Base-by-base conservation (phyloP, 2,113 vertebrate genomes). In the Alethe diademata region DNA sequence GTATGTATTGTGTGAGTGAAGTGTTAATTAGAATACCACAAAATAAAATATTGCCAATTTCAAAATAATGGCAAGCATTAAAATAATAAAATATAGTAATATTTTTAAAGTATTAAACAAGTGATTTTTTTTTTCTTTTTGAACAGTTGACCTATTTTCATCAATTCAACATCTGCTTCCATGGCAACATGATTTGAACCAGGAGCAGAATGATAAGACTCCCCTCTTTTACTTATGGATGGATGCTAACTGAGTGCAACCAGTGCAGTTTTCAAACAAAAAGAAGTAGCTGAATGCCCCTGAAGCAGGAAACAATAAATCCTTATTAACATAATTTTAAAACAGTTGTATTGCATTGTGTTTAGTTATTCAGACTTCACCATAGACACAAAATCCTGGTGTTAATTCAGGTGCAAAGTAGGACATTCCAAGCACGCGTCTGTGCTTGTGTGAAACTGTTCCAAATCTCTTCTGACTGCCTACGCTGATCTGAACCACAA, bases 121-220 rank as follows among this genome's bases (percentile, higher is more conserved):
- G 40, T 56, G 26, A 12, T 23, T 53, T 53, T 56, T 88, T 61
- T 53, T 56, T 88, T n/a, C n/a, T 91, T 90, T 91, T 78, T 87
- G 7, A 92, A 54, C 83, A 84, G 83, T 76, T 94, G 95, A 95
- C 91, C 95, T 94, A 78, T 93, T 97, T 96, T 92, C 79, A 91
- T 95, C 61, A 94, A 65, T 95, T 50, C 85, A 72, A 57, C 71
- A 82, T 91, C 86, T 92, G 83, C 95, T 95, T 94, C 95, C 95
- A 93, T 97, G 91, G 91, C 73, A 95, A 91, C 95, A 24, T 64
- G 43, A 53, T 89, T 87, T 93, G 92, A 96, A 95, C 83, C 25
- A 75, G 88, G 60, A 97, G 83, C 65, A 93, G 79, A 95, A 80
- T 80, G 38, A 60, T 81, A 47, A 62, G 84, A 56, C 42, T 80